These are phyloP conservation scores for Malurus alboscapulatus DNA, from an alignment of 2,113 vertebrate species.

Conservation along the genomic window DNA sequence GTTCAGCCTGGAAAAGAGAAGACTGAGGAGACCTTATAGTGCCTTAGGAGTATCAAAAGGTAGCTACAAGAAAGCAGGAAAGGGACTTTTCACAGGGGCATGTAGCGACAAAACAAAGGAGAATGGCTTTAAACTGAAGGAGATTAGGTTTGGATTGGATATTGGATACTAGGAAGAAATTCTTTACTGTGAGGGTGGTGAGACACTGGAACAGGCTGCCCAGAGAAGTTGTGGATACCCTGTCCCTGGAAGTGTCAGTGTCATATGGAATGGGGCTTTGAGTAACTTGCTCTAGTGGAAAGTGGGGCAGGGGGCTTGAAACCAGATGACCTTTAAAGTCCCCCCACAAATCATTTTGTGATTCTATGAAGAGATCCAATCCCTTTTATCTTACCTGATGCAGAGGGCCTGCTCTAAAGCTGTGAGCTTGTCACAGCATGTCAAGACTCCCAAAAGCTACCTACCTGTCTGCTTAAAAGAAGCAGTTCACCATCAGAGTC, in stretches of 20 bases:
- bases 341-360: background rate
- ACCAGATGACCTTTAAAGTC: background rate
- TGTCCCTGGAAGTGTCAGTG: background rate
- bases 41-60: background rate
- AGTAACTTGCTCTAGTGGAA: background rate
- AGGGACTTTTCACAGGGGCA: background rate
- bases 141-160: background rate
- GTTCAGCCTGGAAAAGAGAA: background rate
- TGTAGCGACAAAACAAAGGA: background rate
- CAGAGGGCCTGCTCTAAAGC: background rate
- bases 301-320: background rate
- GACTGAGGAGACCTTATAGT: background rate
- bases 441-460: background rate
- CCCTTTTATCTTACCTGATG: background rate
- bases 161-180: background rate
- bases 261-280: background rate
- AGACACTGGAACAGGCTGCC: background rate
- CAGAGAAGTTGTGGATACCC: background rate
- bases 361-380: background rate
- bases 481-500: background rate
- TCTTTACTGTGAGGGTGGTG: background rate
- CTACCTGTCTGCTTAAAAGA: background rate
- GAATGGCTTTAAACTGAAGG: background rate
- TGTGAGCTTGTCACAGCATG: background rate
- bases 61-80: background rate